phyloP scores from a whole-genome alignment of 1,140 invertebrate genomes.

The Carposina sasakii region DNA sequence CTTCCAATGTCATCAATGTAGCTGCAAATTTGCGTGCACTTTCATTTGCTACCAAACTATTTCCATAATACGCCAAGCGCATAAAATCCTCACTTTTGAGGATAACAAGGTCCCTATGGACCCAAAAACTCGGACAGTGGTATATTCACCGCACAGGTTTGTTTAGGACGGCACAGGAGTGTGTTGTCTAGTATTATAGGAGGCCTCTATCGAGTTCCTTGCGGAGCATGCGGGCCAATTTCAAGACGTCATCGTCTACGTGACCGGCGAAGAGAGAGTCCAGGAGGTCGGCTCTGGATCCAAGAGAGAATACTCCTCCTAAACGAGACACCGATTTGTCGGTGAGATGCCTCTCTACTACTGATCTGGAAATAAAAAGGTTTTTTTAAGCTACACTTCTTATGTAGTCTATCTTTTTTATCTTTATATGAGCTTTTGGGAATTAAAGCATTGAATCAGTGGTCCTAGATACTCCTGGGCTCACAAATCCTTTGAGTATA shows the following conservation, averaged over 20 bases:
- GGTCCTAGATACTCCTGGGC: too few species aligned
- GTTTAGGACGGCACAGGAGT: slow-evolving; percentile 56
- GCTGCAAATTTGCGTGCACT: too few species aligned
- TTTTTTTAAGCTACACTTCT: too few species aligned
- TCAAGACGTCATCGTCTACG: slow-evolving; percentile 57
- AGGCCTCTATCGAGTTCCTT: slow-evolving; percentile 58
- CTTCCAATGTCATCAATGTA: too few species aligned
- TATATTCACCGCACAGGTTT: too few species aligned
- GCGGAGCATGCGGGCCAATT: slow-evolving; percentile 57
- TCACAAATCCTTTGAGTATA: too few species aligned
- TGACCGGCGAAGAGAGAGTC: slow-evolving; percentile 58
- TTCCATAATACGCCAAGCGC: slow-evolving; percentile 3
- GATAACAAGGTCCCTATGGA: too few species aligned
- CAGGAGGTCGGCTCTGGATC: slow-evolving; percentile 50
- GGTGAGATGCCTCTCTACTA: slow-evolving; percentile 59
- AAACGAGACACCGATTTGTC: slow-evolving; percentile 62
- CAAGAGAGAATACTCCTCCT: slow-evolving; percentile 54
- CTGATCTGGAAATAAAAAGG: slow-evolving; percentile 49
- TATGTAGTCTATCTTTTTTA: too few species aligned
- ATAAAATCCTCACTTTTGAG: slow-evolving; percentile 10
- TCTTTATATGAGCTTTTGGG: too few species aligned
- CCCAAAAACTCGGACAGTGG: slow-evolving; percentile 28
- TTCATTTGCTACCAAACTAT: too few species aligned
- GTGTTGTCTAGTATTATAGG: slow-evolving; percentile 40
- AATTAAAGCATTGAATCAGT: too few species aligned